Conservation (phyloP, 2,797 vertebrate genomes). For the Artibeus jamaicensis region DNA sequence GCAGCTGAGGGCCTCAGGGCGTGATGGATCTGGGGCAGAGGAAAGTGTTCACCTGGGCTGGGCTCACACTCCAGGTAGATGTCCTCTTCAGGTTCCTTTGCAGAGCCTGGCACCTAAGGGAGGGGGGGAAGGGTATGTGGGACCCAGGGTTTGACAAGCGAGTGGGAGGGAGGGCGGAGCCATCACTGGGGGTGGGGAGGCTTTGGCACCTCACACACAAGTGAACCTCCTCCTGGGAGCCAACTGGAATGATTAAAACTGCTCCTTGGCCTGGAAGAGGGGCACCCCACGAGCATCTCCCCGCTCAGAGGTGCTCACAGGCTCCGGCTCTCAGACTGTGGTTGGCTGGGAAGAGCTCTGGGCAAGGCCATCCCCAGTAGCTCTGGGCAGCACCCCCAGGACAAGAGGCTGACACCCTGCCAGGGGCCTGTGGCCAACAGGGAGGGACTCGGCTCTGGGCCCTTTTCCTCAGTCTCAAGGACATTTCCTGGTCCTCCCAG, state of each 20-base stretch:
- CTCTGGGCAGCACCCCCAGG: neutral
- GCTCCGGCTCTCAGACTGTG: neutral
- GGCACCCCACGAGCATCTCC: neutral
- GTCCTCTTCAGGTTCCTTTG: neutral
- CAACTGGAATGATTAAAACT: neutral
- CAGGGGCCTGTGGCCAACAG: neutral
- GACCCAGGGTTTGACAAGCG: neutral
- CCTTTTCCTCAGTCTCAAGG: neutral
- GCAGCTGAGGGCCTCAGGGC: neutral
- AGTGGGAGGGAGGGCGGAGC: neutral
- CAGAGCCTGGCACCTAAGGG: neutral
- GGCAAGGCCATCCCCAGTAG: neutral
- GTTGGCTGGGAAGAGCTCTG: neutral
- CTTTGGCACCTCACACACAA: neutral
- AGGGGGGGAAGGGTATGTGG: too few relatives aligned
- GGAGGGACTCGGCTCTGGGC: neutral
- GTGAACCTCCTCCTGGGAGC: neutral
- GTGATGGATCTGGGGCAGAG: neutral
- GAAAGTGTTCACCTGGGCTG: neutral
- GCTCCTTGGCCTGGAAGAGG: neutral
- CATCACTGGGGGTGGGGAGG: fast-evolving
- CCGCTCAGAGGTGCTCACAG: neutral
- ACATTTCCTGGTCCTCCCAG: neutral
- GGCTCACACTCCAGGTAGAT: slow-evolving; percentile 69
- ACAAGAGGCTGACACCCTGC: neutral